Percentiles rank a stretch among this genome's conserved stretches.
These are phyloP conservation scores for Nasonia vitripennis DNA, from an alignment of 1,140 invertebrate genomes.

Conservation along the genomic window DNA sequence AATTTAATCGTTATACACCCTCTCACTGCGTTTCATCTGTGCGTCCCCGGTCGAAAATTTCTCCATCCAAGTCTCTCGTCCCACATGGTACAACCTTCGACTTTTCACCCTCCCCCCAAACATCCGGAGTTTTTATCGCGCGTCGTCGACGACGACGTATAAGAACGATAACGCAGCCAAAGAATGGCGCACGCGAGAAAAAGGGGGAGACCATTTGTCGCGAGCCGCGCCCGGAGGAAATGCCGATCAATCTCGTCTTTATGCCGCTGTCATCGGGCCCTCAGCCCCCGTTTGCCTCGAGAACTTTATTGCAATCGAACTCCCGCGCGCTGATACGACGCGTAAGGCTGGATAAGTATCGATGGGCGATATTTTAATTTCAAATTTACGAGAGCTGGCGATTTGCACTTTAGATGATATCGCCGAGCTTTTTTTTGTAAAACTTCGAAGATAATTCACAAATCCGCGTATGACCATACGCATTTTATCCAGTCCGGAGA, in stretches of 20 bases:
- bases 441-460: neutral
- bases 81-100: neutral
- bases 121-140: neutral
- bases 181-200: constrained; percentile 40
- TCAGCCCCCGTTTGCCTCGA: constrained; percentile 50
- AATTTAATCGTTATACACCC: too few species aligned
- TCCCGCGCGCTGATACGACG: neutral
- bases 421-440: neutral
- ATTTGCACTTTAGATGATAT: neutral
- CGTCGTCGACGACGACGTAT: neutral
- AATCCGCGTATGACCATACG: neutral
- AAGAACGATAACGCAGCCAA: neutral
- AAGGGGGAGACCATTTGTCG: constrained; percentile 61
- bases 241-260: constrained; percentile 62
- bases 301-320: constrained; percentile 59
- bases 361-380: constrained; percentile 28
- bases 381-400: neutral
- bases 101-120: neutral
- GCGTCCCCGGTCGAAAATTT: neutral
- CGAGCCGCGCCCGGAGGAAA: constrained; percentile 54
- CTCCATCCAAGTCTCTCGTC: neutral
- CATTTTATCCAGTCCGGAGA: neutral
- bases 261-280: constrained; percentile 58
- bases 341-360: too few species aligned
- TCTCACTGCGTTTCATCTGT: too few species aligned